Evolutionary conservation across 2,888 invertebrate species (phyloP), one percentile per base, ranked within the genome.

Genomic region (Thera britannica): DNA sequence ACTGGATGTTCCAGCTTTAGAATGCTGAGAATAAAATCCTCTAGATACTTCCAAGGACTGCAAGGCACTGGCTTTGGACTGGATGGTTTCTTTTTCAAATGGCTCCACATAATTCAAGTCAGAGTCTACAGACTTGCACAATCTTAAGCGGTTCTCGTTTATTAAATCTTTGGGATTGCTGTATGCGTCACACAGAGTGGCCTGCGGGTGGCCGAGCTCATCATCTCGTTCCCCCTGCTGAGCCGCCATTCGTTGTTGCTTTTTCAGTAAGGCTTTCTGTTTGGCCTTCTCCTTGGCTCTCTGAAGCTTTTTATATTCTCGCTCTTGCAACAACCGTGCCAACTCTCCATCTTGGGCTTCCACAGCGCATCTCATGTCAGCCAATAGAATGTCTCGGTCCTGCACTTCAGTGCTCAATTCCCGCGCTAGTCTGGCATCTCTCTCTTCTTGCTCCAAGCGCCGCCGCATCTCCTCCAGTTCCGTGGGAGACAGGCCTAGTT

Each of bases 81-180:
- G 92, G 51, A 93, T 93, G 38, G 88, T 88, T 75, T 93, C 93
- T 68, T 93, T 93, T 72, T 93, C 93, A 83, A 93, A 93, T 35
- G 93, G 93, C 70, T 93, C 93, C 51, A 93, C 93, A 81, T 93
- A 93, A 76, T 93, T 88, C 62, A 93, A 79, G 79, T 93, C 93
- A 0, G 93, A 93, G 58, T 93, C 93, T 11, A 93, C 93, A 67
- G 93, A 93, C 76, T 93, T 93, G 71, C 90, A 93, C 34, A 92
- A 75, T 75, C 93, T 78, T n/a, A 90, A 77, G 52, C 86, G 81
- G 75, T 87, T 91, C 51, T 92, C 90, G 11, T 86, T 81, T 62
- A 93, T 90, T 76, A 93, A 86, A 62, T 93, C 93, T 65, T 85
- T 79, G 23, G 93, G 93, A 72, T 93, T 93, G 72, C 93, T 90